These are phyloP conservation scores for Sturnus vulgaris DNA, from an alignment of 2,113 vertebrate species.

Conservation along the genomic window DNA sequence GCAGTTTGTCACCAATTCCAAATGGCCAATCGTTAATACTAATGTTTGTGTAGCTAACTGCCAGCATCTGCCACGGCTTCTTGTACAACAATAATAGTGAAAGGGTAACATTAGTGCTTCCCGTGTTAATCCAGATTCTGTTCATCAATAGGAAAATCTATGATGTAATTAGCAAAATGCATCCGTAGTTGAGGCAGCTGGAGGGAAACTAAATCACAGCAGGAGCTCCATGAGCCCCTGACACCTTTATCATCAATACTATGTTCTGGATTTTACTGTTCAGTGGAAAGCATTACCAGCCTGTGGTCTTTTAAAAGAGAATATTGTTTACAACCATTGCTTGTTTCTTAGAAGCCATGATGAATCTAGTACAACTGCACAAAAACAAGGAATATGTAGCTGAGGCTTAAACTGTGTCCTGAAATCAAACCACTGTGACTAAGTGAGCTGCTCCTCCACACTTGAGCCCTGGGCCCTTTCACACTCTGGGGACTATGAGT, in stretches of 20 bases:
- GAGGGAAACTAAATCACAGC: constrained; percentile 79
- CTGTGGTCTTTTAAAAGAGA: constrained; percentile 56
- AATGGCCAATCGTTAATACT: constrained; percentile 96
- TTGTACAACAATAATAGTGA: constrained; percentile 86
- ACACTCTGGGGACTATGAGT: not conserved
- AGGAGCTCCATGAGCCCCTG: constrained; percentile 52
- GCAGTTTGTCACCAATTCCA: constrained; percentile 98
- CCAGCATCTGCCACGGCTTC: constrained; percentile 79
- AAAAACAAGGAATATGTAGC: not conserved
- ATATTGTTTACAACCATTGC: constrained; percentile 40
- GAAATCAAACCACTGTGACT: not conserved
- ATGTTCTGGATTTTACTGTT: constrained; percentile 70
- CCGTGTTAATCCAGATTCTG: constrained; percentile 85
- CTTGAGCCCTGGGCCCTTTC: not conserved
- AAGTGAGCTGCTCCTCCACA: not conserved
- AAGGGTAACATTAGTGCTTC: constrained; percentile 82
- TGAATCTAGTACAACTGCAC: not conserved
- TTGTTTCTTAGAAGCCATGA: constrained; percentile 23
- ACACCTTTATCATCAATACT: constrained; percentile 79
- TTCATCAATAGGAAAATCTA: constrained; percentile 92
- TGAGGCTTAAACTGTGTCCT: not conserved
- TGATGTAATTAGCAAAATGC: constrained; percentile 87
- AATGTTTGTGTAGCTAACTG: constrained; percentile 99
- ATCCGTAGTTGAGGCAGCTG: constrained; percentile 66
- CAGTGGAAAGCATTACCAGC: constrained; percentile 75